These are phyloP conservation scores for Pseudorhiza aurosa DNA, from an alignment of 30 jellyfish, hydroid and myxozoan genomes.

Conservation along the genomic window DNA sequence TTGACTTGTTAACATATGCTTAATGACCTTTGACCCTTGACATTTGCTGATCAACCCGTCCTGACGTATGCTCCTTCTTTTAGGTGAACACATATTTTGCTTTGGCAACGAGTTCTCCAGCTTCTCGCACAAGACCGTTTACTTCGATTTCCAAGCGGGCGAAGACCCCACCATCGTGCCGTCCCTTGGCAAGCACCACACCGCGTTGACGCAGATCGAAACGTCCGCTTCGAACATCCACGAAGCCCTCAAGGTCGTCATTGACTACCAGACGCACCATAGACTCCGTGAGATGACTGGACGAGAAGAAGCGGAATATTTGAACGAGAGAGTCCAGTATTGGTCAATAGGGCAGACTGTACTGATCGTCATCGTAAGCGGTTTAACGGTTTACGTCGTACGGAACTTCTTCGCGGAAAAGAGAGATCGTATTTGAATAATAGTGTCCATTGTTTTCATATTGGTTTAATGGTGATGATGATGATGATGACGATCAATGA, in stretches of 20 bases:
- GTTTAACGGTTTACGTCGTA: constrained; percentile 74
- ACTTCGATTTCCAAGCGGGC: constrained; percentile 94
- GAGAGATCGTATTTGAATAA: constrained; percentile 73
- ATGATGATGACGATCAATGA: too few relatives aligned
- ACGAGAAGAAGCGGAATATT: constrained; percentile 88
- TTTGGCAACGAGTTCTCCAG: constrained; percentile 96
- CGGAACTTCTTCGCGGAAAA: constrained; percentile 95
- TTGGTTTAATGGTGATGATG: too few relatives aligned
- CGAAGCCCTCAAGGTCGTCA: constrained; percentile 91
- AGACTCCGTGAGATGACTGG: constrained; percentile 95
- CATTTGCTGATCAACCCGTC: too few relatives aligned
- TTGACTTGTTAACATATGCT: too few relatives aligned
- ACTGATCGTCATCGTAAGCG: constrained; percentile 59
- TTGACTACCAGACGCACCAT: constrained; percentile 97
- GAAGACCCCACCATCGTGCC: constrained; percentile 78
- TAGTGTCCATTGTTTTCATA: neutral
- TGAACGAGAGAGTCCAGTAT: constrained; percentile 93
- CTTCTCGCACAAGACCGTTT: constrained; percentile 89
- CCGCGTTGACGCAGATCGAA: constrained; percentile 90
- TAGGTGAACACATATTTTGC: constrained; percentile 96
- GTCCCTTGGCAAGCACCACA: constrained; percentile 78
- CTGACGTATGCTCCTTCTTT: too few relatives aligned
- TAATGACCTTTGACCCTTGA: too few relatives aligned
- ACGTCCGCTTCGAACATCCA: constrained; percentile 92
- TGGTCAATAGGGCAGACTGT: constrained; percentile 98